Percentiles rank a stretch among this genome's conserved stretches.
Conservation (phyloP, 2,113 vertebrate species). For the Tylochromis polylepis region DNA sequence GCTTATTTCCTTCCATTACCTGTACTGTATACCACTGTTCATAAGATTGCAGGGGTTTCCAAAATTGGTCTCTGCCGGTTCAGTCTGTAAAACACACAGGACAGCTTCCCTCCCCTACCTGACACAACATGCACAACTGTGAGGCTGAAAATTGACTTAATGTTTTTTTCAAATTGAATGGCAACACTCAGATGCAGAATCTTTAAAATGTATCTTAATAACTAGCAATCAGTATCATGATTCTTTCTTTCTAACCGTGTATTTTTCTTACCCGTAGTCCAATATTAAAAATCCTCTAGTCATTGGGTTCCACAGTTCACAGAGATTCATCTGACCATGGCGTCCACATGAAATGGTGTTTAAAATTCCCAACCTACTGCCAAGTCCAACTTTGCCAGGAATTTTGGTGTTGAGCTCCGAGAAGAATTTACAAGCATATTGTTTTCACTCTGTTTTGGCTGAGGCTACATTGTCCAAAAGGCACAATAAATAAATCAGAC, state of each 20-base stretch:
- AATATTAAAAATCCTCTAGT: not conserved
- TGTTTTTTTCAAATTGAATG: not conserved
- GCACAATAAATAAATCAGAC: conserved; percentile 36
- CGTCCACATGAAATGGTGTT: conserved; percentile 13
- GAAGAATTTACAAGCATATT: conserved; percentile 66
- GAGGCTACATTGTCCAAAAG: conserved; percentile 7
- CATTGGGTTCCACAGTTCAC: not conserved
- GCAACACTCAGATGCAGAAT: not conserved
- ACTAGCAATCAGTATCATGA: not conserved
- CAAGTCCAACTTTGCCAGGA: conserved; percentile 47
- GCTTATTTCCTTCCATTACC: too few species aligned
- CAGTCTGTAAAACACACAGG: not conserved
- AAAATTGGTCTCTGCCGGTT: not conserved
- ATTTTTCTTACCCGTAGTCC: not conserved
- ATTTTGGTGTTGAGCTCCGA: conserved; percentile 26
- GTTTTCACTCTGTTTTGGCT: conserved; percentile 55
- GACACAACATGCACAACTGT: not conserved
- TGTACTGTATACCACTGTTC: not conserved
- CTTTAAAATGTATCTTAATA: not conserved
- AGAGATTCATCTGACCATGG: not conserved
- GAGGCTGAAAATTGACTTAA: not conserved
- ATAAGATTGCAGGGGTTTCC: not conserved
- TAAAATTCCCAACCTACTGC: conserved; percentile 52
- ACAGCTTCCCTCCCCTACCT: not conserved
- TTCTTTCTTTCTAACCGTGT: not conserved